These are phyloP conservation scores for Fopius arisanus DNA, from an alignment of 1,140 invertebrate genomes.

Conservation along the genomic window DNA sequence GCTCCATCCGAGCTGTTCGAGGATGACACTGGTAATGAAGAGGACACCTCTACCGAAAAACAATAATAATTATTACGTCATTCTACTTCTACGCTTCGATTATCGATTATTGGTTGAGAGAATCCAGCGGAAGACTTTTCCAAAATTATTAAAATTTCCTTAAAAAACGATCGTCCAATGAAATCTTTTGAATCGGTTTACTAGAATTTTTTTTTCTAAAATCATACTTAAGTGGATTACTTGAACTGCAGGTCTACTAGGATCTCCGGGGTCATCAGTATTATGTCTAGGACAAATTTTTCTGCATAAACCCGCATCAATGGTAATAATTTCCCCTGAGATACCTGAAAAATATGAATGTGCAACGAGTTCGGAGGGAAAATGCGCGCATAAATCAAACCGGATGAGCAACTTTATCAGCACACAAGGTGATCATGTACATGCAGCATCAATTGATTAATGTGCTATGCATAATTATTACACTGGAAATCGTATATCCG, in stretches of 20 bases:
- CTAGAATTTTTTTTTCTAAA: neutral
- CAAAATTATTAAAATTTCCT: neutral
- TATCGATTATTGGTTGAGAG: too few relatives aligned
- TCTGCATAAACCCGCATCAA: conserved; percentile 58
- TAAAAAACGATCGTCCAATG: neutral
- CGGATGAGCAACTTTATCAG: conserved; percentile 30
- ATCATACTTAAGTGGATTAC: too few relatives aligned
- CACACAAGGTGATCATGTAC: neutral
- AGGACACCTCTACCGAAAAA: conserved; percentile 52
- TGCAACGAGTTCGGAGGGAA: neutral
- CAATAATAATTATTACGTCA: neutral
- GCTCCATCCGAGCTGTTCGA: conserved; percentile 54
- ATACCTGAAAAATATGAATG: conserved; percentile 43
- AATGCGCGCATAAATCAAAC: conserved; percentile 10
- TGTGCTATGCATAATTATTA: conserved; percentile 8
- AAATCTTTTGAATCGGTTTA: neutral
- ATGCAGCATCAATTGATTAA: conserved; percentile 26
- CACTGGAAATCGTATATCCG: neutral
- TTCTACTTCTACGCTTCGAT: too few relatives aligned
- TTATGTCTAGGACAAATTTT: conserved; percentile 55
- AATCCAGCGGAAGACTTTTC: too few relatives aligned
- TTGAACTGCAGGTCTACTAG: conserved; percentile 56
- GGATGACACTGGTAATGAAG: conserved; percentile 54
- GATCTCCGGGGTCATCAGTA: conserved; percentile 58
- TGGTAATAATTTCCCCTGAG: conserved; percentile 55